phyloP scores from a whole-genome alignment of 2,888 invertebrate species.

The Nasonia oneida region DNA sequence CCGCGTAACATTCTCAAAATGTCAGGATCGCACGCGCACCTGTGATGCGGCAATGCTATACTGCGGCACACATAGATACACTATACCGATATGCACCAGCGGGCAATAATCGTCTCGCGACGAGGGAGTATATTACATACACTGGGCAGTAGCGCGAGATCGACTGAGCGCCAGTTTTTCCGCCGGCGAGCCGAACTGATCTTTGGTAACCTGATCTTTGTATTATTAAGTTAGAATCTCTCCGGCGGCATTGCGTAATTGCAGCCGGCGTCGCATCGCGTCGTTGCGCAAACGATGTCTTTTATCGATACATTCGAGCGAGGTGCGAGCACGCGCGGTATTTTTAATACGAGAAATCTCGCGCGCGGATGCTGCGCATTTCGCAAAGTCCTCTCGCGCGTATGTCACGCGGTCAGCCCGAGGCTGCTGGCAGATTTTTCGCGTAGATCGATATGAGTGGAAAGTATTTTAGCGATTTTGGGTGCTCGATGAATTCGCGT shows the following conservation, averaged over 20 bases:
- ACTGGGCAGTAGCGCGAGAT: neutral
- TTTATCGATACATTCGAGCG: neutral
- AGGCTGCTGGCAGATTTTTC: neutral
- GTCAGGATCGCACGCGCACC: slow-evolving; percentile 9
- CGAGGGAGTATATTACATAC: too few relatives aligned
- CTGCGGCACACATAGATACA: neutral
- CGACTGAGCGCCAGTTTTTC: neutral
- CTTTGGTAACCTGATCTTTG: neutral
- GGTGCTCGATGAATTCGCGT: neutral
- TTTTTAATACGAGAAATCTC: neutral
- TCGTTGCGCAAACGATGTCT: neutral
- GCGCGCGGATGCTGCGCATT: neutral
- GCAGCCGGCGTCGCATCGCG: neutral
- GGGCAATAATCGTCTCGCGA: neutral
- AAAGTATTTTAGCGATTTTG: neutral
- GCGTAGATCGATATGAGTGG: neutral
- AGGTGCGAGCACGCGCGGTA: neutral
- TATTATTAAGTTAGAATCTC: neutral
- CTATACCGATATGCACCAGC: neutral
- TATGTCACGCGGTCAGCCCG: neutral
- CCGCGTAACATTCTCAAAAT: slow-evolving; percentile 24
- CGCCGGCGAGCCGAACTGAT: neutral
- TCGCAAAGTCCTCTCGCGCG: neutral
- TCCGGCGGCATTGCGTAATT: neutral
- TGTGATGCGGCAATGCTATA: neutral